Conservation (phyloP, 2,113 vertebrate species). For the Calyptommatus sinebrachiatus region DNA sequence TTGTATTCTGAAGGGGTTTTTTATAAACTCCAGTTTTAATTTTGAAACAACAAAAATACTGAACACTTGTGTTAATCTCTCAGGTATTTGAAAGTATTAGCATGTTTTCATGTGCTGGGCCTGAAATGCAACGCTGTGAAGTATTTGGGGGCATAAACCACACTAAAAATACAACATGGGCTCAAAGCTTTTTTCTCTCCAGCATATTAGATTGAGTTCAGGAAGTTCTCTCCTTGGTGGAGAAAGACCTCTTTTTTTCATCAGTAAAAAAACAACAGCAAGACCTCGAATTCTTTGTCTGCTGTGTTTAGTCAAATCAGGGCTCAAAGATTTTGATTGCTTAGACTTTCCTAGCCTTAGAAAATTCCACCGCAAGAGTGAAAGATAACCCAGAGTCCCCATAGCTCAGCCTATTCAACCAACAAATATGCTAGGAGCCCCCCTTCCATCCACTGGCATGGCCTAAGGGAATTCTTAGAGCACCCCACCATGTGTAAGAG, state of each 20-base stretch:
- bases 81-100: slow-evolving; percentile 35
- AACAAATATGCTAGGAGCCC: no score
- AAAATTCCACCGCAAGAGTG: slow-evolving; percentile 6
- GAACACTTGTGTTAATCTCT: slow-evolving; percentile 44
- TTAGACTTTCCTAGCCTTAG: slow-evolving; percentile 9
- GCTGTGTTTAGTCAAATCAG: neutral
- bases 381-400: neutral
- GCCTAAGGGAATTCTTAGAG: no score
- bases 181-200: slow-evolving; percentile 3
- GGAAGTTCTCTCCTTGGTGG: neutral
- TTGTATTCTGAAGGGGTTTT: slow-evolving; percentile 24
- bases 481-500: no score
- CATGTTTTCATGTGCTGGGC: slow-evolving; percentile 24
- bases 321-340: neutral
- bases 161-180: neutral
- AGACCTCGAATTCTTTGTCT: neutral
- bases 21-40: slow-evolving; percentile 13
- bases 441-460: no score
- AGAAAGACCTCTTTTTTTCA: slow-evolving; percentile 4
- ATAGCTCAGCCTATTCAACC: no score
- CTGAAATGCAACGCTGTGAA: slow-evolving; percentile 9
- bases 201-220: neutral
- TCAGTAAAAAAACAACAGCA: neutral
- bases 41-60: neutral
- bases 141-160: neutral